Percentiles rank a stretch among this genome's conserved stretches.
Evolutionary conservation across 2,888 invertebrate genomes (phyloP).

Genomic region (Stenichneumon culpator): DNA sequence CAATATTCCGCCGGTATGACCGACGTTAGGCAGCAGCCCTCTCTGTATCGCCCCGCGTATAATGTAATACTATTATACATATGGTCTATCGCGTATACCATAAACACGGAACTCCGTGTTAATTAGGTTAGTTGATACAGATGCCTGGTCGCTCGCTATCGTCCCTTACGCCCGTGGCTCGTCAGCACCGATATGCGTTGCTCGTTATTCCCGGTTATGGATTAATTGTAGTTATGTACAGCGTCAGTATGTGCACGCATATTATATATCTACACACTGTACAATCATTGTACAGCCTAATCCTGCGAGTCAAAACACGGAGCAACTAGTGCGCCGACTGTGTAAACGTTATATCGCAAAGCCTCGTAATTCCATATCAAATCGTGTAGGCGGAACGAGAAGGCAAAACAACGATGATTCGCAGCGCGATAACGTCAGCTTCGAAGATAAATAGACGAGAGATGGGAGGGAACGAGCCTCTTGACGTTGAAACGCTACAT

Average conservation of each 20-base stretch:
- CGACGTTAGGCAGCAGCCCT: background rate
- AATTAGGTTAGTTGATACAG: slow-evolving; percentile 36
- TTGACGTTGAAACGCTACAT: slow-evolving; percentile 1
- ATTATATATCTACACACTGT: background rate
- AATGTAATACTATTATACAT: background rate
- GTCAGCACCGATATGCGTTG: slow-evolving; percentile 25
- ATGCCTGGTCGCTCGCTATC: slow-evolving; percentile 1
- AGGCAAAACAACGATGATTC: slow-evolving; percentile 22
- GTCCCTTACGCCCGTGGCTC: background rate
- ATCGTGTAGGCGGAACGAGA: background rate
- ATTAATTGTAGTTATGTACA: slow-evolving; percentile 39
- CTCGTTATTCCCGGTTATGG: slow-evolving; percentile 41
- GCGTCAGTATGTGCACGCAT: background rate
- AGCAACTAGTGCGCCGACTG: slow-evolving; percentile 26
- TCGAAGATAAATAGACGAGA: background rate
- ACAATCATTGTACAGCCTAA: background rate
- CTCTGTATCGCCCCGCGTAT: slow-evolving; percentile 1
- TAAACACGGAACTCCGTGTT: slow-evolving; percentile 18
- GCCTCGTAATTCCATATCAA: background rate
- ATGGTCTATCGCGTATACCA: background rate
- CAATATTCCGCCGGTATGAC: slow-evolving; percentile 10
- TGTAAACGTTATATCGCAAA: slow-evolving; percentile 1
- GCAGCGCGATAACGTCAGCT: slow-evolving; percentile 9
- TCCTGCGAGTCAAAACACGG: slow-evolving; percentile 4
- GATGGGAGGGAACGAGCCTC: background rate